A percentile compares a stretch with the other conserved stretches of the same genome.
Conservation (phyloP, 2,888 invertebrate genomes). For the Neoascia interrupta region DNA sequence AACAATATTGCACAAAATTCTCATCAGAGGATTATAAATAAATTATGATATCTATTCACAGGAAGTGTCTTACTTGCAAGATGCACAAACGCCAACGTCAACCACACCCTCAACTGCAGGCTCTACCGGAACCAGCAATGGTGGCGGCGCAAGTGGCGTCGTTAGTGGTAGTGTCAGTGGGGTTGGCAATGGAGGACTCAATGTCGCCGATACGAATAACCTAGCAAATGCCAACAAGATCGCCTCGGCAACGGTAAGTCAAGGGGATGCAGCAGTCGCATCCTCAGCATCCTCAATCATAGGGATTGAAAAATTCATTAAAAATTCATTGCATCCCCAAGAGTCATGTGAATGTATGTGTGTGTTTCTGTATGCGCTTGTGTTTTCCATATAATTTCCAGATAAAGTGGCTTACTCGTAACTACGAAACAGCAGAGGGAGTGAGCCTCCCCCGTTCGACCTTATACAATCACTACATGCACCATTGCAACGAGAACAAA, state of each 20-base stretch:
- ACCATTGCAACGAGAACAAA: constrained; percentile 95
- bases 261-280: constrained; percentile 33
- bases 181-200: constrained; percentile 71
- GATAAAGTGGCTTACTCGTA: constrained; percentile 97
- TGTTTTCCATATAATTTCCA: constrained; percentile 74
- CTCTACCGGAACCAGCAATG: constrained; percentile 81
- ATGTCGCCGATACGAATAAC: constrained; percentile 74
- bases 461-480: constrained; percentile 97
- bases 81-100: constrained; percentile 81
- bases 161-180: constrained; percentile 73
- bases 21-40: background rate
- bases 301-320: too few relatives aligned
- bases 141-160: constrained; percentile 81
- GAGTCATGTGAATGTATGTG: background rate
- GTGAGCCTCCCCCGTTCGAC: constrained; percentile 96
- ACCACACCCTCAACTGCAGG: constrained; percentile 80
- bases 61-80: constrained; percentile 79
- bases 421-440: constrained; percentile 98
- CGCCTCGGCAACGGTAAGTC: constrained; percentile 94
- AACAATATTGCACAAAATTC: background rate
- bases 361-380: constrained; percentile 31
- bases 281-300: background rate
- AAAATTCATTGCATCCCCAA: constrained; percentile 26
- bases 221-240: constrained; percentile 82
- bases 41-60: constrained; percentile 65